Percentiles rank a stretch among this genome's conserved stretches.
Evolutionary conservation across 2,113 vertebrate species (phyloP).

Genomic region (Porphyrio hochstetteri): DNA sequence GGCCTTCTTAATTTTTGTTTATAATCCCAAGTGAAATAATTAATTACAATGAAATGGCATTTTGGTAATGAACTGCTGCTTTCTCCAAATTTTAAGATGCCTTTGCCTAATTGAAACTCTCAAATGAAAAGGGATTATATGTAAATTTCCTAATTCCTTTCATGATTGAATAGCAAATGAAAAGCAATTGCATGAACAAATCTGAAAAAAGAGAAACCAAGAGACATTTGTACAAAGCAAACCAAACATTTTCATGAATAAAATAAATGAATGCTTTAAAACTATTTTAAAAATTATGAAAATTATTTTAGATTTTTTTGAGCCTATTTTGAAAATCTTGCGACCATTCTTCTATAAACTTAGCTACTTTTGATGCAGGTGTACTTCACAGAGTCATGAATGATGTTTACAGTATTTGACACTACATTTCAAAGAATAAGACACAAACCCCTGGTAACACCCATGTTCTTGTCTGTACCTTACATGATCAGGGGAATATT

Average conservation of each 20-base stretch:
- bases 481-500: neutral
- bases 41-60: neutral
- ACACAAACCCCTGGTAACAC: neutral
- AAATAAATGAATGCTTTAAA: neutral
- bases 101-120: neutral
- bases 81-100: neutral
- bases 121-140: neutral
- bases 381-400: neutral
- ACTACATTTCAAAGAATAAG: neutral
- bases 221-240: neutral
- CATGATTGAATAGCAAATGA: neutral
- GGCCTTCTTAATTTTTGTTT: neutral
- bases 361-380: neutral
- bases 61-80: neutral
- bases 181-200: neutral
- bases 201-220: neutral
- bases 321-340: neutral
- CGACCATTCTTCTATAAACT: neutral
- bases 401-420: neutral
- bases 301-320: neutral
- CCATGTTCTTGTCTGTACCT: neutral
- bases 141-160: neutral
- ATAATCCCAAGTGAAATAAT: neutral
- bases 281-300: rapidly evolving
- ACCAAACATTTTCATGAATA: neutral